These are phyloP conservation scores for Bradypus variegatus DNA, from an alignment of 2,797 vertebrate species.

Conservation along the genomic window DNA sequence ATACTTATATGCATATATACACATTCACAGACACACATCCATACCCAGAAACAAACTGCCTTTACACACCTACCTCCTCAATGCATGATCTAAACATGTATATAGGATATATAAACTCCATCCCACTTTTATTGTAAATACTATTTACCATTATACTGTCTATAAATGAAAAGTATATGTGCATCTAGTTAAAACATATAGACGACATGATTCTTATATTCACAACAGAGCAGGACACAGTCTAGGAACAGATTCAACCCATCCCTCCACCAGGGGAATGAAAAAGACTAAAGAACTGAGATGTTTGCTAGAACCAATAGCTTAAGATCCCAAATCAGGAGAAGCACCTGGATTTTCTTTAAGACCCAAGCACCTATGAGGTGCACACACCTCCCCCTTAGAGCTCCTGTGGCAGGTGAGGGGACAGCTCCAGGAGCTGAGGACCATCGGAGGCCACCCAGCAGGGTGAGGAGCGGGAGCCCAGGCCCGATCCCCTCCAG, in stretches of 20 bases:
- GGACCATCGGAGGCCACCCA: no score
- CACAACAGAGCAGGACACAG: not conserved
- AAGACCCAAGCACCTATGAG: no score
- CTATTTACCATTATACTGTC: not conserved
- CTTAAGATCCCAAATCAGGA: not conserved
- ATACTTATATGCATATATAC: no score
- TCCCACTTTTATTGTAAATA: not conserved
- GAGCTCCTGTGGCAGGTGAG: no score
- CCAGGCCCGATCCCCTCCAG: no score
- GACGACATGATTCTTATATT: not conserved
- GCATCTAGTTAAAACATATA: not conserved
- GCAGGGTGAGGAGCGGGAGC: no score
- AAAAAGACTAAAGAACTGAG: not conserved
- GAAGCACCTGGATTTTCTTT: no score
- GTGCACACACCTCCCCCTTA: no score
- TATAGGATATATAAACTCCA: not conserved
- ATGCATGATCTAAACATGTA: not conserved
- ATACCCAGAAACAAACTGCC: no score
- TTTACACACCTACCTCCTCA: no score
- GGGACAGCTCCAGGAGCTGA: no score
- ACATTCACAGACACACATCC: not conserved
- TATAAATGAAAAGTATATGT: not conserved
- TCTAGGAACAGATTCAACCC: not conserved
- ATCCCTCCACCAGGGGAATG: accelerated
- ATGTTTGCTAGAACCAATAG: no score